These are phyloP conservation scores for Pristis pectinata DNA, from an alignment of 2,797 vertebrate species.

Conservation along the genomic window DNA sequence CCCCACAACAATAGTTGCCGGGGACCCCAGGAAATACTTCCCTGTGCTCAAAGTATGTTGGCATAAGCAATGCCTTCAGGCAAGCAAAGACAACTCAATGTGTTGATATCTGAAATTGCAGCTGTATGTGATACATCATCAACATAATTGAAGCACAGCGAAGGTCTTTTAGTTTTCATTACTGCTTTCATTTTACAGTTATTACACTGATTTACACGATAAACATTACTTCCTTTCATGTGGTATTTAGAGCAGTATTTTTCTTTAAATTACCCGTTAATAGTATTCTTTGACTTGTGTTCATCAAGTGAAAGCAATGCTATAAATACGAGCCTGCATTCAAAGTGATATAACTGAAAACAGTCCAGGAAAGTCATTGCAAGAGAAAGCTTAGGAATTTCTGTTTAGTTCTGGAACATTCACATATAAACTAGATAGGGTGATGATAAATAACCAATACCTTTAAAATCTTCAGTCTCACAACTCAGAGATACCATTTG, in stretches of 20 bases:
- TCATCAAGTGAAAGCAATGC: neutral
- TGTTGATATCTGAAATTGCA: conserved; percentile 13
- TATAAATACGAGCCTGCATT: neutral
- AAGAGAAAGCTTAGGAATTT: conserved; percentile 1
- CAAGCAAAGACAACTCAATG: neutral
- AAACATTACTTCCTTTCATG: neutral
- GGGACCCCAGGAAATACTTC: neutral
- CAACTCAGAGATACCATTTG: neutral
- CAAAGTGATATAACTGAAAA: neutral
- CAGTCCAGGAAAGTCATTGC: neutral
- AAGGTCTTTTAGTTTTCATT: neutral
- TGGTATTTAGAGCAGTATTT: neutral
- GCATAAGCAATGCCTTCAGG: conserved; percentile 6
- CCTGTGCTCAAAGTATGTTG: neutral
- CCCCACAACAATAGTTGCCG: too few relatives aligned
- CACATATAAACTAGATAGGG: conserved; percentile 11
- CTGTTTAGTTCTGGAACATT: conserved; percentile 1
- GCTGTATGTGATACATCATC: neutral
- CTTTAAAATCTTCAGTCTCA: neutral
- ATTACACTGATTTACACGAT: neutral
- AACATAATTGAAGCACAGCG: neutral
- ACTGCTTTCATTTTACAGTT: neutral
- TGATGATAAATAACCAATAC: conserved; percentile 26
- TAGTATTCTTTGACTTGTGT: neutral
- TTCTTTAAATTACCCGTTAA: neutral